phyloP scores from a whole-genome alignment of 2,888 invertebrate genomes.

The Eucera pruinosa region DNA sequence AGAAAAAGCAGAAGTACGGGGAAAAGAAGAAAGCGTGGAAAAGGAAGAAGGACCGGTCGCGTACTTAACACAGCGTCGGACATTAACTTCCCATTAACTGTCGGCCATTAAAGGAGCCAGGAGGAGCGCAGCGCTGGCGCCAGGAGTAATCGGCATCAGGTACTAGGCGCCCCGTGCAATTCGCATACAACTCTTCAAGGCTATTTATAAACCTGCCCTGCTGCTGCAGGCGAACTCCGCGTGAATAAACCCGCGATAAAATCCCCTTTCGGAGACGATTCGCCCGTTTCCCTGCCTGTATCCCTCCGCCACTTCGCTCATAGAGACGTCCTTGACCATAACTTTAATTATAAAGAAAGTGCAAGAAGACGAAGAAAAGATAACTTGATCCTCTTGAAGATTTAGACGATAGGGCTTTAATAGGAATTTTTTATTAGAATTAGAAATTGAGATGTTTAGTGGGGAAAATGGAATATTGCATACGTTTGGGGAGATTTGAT shows the following conservation, averaged over 20 bases:
- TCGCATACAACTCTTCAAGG: constrained; percentile 53
- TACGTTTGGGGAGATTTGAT: no score
- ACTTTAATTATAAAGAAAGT: no score
- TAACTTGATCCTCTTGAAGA: no score
- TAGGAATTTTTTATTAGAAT: no score
- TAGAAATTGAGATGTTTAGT: no score
- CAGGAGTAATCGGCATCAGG: constrained; percentile 68
- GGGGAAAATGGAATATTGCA: no score
- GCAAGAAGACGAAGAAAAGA: no score
- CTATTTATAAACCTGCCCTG: constrained; percentile 72
- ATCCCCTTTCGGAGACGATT: constrained; percentile 48
- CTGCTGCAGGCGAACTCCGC: constrained; percentile 39
- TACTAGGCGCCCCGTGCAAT: constrained; percentile 65
- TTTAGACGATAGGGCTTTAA: no score
- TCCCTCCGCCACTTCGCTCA: not conserved
- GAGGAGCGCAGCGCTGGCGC: constrained; percentile 67
- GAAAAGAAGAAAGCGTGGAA: constrained; percentile 46
- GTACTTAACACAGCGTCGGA: constrained; percentile 68
- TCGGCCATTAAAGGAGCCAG: constrained; percentile 69
- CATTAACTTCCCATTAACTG: constrained; percentile 79
- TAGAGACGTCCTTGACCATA: constrained; percentile 18
- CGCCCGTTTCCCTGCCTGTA: no score
- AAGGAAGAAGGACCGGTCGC: constrained; percentile 69
- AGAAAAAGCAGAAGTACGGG: not conserved
- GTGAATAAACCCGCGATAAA: constrained; percentile 53